These are phyloP conservation scores for Parauchenoglanis punctatus DNA, from an alignment of 2,797 vertebrate genomes.

Conservation along the genomic window DNA sequence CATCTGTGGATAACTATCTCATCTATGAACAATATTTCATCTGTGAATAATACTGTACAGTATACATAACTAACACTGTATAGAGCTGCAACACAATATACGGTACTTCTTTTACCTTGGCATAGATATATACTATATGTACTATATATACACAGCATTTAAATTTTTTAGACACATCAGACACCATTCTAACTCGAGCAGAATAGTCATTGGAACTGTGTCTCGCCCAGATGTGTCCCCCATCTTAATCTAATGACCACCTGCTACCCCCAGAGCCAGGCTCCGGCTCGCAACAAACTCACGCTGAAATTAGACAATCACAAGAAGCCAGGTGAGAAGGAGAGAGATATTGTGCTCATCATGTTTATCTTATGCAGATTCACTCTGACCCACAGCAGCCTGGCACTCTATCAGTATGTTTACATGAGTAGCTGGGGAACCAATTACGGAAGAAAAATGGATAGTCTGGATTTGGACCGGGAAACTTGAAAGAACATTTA, in stretches of 20 bases:
- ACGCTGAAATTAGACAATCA: neutral
- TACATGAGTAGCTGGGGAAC: neutral
- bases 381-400: constrained; percentile 14
- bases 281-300: neutral
- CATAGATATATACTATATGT: no score
- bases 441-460: constrained; percentile 31
- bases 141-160: no score
- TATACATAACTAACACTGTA: no score
- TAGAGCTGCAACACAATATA: no score
- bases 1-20: no score
- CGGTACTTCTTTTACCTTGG: no score
- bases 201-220: neutral
- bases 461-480: neutral
- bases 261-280: neutral
- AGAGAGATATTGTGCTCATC: neutral
- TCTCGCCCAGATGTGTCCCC: neutral
- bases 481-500: constrained; percentile 26
- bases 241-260: constrained; percentile 3
- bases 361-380: constrained; percentile 18
- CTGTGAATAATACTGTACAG: no score
- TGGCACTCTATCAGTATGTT: constrained; percentile 13
- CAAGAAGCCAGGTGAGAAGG: neutral
- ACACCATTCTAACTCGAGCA: neutral
- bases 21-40: no score
- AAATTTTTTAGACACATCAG: no score